Evolutionary conservation across 2,888 invertebrate species (phyloP).

Genomic region (Acronicta leporina): DNA sequence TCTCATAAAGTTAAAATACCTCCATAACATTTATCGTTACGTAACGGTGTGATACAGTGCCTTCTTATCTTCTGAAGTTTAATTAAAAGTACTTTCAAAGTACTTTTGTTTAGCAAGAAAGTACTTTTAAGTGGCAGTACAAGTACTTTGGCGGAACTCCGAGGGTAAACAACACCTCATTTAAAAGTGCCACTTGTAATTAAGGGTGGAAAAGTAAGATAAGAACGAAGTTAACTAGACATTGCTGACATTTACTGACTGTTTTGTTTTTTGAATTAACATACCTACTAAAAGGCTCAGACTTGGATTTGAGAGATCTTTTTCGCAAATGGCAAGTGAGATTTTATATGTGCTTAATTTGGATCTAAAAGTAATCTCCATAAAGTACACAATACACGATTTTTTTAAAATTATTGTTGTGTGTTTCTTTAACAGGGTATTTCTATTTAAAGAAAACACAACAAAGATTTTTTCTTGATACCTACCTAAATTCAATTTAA

Average conservation of each 20-base stretch:
- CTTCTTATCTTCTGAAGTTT: slow-evolving; percentile 17
- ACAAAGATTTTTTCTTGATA: too few relatives aligned
- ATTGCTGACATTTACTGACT: slow-evolving; percentile 11
- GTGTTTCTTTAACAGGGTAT: too few relatives aligned
- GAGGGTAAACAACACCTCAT: slow-evolving; percentile 47
- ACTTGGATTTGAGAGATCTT: not conserved
- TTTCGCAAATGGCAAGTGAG: not conserved
- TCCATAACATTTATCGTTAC: slow-evolving; percentile 2
- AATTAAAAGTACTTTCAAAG: slow-evolving; percentile 45
- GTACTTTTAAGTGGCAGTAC: slow-evolving; percentile 32
- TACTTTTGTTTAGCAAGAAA: slow-evolving; percentile 22
- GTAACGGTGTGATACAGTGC: not conserved
- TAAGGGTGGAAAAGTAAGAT: slow-evolving; percentile 27
- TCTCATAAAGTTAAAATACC: not conserved
- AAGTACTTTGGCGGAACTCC: slow-evolving; percentile 26
- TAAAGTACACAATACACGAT: too few relatives aligned
- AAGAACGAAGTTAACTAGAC: slow-evolving; percentile 14
- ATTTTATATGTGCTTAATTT: too few relatives aligned
- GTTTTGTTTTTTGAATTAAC: too few relatives aligned
- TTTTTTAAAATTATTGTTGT: too few relatives aligned
- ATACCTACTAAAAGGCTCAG: not conserved
- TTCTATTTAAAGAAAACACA: too few relatives aligned
- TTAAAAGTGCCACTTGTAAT: slow-evolving; percentile 35
- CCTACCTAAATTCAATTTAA: too few relatives aligned
- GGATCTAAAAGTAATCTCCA: too few relatives aligned